Base-by-base conservation (phyloP, 1,140 invertebrate genomes). In the Camponotus pennsylvanicus region DNA sequence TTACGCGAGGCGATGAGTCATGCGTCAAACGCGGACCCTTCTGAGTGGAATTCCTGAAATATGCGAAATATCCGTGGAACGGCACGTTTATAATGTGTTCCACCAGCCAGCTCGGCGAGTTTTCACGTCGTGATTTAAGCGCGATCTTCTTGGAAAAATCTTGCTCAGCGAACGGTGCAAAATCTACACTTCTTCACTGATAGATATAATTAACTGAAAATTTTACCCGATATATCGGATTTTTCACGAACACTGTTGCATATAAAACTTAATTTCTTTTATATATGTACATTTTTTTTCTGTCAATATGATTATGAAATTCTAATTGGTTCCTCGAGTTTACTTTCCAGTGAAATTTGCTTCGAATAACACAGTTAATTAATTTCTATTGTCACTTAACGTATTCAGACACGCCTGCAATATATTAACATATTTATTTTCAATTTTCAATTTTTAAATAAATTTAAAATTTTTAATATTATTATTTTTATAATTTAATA, bases 11-110 rank as follows among this genome's bases (percentile, higher is more conserved):
- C 66, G 59, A 70, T 66, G 66, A 90, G 85, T 85, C 85, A 88
- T 85, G 80, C 85, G 83, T 88, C 86, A 89, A 92, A 92, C 85
- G 79, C 71, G 80, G 40, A 86, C 87, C 85, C 86, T 88, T 82
- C 83, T 64, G 75, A 67, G 63, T 32, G 86, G 89, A 91, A 92
- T 92, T 91, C 87, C 88, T 89, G 84, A 92, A 90, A 88, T 92
- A 92, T 91, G 92, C 84, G 90, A 92, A 92, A 92, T 91, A 92
- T 91, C 70, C 85, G 66, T 66, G 87, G 90, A 89, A 85, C 66
- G 89, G 76, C 59, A 77, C 82, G 86, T 87, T 91, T 88, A 88
- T 90, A 91, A 88, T 84, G 86, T 75, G 89, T 88, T 88, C 86
- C 83, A 64, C 57, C 78, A 52, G 55, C 76, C 77, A 83, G 57